Percentiles rank a stretch among this genome's conserved stretches.
Conservation (phyloP, 1,140 invertebrate genomes). For the Oscheius sp. region DNA sequence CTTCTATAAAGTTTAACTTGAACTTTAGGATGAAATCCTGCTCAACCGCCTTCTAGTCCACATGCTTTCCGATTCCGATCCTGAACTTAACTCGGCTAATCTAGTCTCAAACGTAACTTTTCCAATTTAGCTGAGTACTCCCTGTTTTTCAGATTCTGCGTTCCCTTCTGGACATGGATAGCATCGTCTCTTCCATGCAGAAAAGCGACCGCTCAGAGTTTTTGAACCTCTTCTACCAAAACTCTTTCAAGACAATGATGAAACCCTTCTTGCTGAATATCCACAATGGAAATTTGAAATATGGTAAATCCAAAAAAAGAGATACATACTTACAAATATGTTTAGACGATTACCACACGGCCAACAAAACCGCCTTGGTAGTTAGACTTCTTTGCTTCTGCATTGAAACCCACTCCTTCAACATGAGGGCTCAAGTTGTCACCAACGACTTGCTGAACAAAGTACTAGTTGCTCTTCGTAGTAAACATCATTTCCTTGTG, state of each 20-base stretch:
- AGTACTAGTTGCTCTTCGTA: slow-evolving; percentile 93
- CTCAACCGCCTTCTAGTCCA: slow-evolving; percentile 96
- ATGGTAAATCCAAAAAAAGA: not conserved
- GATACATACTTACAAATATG: slow-evolving; percentile 30
- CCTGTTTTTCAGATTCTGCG: slow-evolving; percentile 71
- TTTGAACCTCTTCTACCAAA: slow-evolving; percentile 96
- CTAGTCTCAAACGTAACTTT: slow-evolving; percentile 45
- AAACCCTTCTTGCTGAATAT: slow-evolving; percentile 53
- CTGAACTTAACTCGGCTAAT: slow-evolving; percentile 83
- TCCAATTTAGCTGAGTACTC: not conserved
- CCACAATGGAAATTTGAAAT: slow-evolving; percentile 38
- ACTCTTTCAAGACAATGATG: slow-evolving; percentile 76
- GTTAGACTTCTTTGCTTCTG: slow-evolving; percentile 96
- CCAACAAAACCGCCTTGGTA: slow-evolving; percentile 88
- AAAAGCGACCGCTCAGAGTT: slow-evolving; percentile 97
- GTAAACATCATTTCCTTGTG: slow-evolving; percentile 93
- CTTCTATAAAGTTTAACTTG: not conserved
- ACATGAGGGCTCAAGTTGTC: slow-evolving; percentile 95
- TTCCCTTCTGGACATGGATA: slow-evolving; percentile 93
- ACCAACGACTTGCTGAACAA: slow-evolving; percentile 90
- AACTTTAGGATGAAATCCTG: slow-evolving; percentile 79
- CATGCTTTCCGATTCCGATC: slow-evolving; percentile 72
- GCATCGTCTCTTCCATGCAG: slow-evolving; percentile 74
- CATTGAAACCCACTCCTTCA: slow-evolving; percentile 98
- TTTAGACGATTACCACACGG: slow-evolving; percentile 88